These are phyloP conservation scores for Nannoperca australis DNA, from an alignment of 2,797 vertebrate genomes.

Conservation along the genomic window DNA sequence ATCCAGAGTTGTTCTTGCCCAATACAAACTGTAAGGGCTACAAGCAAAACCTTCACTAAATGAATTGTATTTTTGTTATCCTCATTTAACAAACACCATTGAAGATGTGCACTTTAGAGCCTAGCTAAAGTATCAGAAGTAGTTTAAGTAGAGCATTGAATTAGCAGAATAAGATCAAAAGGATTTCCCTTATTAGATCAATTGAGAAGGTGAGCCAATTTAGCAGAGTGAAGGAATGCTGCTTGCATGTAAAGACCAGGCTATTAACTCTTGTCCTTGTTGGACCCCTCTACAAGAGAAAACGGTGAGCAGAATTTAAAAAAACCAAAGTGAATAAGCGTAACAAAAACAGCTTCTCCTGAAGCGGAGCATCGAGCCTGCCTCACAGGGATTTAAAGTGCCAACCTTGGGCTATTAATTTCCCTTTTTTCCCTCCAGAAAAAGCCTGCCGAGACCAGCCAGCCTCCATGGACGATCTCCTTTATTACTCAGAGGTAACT, in stretches of 20 bases:
- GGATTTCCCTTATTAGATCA: conserved; percentile 32
- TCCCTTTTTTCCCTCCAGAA: conserved; percentile 32
- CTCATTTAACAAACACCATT: background rate
- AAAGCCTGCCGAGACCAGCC: conserved; percentile 37
- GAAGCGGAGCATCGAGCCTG: conserved; percentile 34
- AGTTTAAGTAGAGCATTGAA: background rate
- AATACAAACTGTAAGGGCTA: no score
- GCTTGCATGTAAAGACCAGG: conserved; percentile 31
- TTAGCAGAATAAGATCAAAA: conserved; percentile 1
- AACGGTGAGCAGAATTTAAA: conserved; percentile 58
- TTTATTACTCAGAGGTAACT: conserved; percentile 53
- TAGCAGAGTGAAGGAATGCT: conserved; percentile 23
- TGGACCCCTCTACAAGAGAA: conserved; percentile 33
- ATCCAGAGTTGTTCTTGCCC: background rate
- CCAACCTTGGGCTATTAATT: conserved; percentile 66
- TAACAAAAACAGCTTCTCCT: conserved; percentile 43
- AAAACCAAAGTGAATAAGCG: conserved; percentile 57
- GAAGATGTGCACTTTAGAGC: background rate
- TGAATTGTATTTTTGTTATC: background rate
- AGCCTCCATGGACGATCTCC: conserved; percentile 55
- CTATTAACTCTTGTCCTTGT: conserved; percentile 41
- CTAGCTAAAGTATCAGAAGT: background rate
- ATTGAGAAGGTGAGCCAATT: conserved; percentile 26
- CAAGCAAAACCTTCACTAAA: background rate
- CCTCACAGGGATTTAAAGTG: conserved; percentile 61